These are phyloP conservation scores for Sitta europaea DNA, from an alignment of 2,113 vertebrate genomes.

Conservation along the genomic window DNA sequence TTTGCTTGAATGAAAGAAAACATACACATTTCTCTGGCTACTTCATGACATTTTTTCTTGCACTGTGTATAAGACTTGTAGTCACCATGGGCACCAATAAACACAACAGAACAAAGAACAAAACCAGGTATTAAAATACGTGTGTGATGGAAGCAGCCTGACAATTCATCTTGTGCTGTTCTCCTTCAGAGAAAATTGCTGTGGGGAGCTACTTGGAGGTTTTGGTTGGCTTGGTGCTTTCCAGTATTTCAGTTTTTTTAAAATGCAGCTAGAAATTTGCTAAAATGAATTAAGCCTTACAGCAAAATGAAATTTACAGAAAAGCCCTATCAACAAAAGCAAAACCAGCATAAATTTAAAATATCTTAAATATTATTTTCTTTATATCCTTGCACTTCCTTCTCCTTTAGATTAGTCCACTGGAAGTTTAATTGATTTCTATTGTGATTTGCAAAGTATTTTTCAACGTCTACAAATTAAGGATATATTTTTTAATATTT, in stretches of 20 bases:
- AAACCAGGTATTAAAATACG: background rate
- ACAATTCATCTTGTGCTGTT: background rate
- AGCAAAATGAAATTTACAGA: background rate
- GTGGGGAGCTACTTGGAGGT: background rate
- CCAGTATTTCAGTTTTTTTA: background rate
- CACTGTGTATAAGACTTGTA: background rate
- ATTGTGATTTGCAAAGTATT: background rate
- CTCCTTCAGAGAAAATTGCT: background rate
- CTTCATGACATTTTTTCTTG: background rate
- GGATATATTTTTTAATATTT: background rate
- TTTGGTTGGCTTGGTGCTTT: background rate
- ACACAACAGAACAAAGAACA: constrained; percentile 33
- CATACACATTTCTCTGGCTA: background rate
- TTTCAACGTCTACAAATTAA: background rate
- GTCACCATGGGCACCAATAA: constrained; percentile 25
- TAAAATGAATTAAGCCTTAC: background rate
- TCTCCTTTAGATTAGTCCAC: background rate
- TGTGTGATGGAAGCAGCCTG: background rate
- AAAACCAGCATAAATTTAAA: background rate
- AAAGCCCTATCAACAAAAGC: background rate
- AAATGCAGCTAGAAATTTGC: background rate
- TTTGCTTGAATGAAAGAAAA: constrained; percentile 15
- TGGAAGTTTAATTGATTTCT: background rate
- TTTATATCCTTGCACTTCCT: background rate
- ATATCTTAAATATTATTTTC: background rate